These are phyloP conservation scores for Ganaspis sp. DNA, from an alignment of 1,140 invertebrate genomes.

Conservation along the genomic window DNA sequence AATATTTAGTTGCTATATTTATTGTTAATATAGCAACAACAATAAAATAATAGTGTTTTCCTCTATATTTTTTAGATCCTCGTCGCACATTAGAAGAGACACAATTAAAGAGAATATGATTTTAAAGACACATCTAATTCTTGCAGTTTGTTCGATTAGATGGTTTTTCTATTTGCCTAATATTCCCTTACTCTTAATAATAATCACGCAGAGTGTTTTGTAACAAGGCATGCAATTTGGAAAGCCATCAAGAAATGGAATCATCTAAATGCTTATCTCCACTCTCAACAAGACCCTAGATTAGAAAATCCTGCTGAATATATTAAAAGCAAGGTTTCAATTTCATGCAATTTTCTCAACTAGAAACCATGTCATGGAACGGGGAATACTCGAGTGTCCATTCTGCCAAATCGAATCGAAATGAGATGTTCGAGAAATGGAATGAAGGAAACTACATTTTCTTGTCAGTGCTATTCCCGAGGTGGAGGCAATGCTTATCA, in stretches of 20 bases:
- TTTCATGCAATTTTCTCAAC: not conserved
- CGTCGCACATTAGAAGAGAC: no score
- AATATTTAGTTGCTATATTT: no score
- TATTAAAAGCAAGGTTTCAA: conserved; percentile 13
- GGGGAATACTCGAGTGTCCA: not conserved
- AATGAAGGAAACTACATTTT: not conserved
- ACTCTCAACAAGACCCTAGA: not conserved
- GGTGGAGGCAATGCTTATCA: not conserved
- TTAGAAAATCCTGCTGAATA: conserved; percentile 1
- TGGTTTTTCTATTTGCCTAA: no score
- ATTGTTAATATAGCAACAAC: no score
- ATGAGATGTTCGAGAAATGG: conserved; percentile 8
- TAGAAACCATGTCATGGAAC: conserved; percentile 1
- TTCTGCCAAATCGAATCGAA: conserved; percentile 21
- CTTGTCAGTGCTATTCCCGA: not conserved
- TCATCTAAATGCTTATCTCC: not conserved
- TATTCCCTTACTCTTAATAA: not conserved
- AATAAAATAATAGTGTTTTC: no score
- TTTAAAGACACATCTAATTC: no score
- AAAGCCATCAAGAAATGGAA: not conserved
- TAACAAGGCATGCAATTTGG: not conserved
- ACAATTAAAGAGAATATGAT: no score
- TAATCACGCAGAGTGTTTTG: not conserved
- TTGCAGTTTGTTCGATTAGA: no score
- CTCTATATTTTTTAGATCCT: no score